These are phyloP conservation scores for Catocala sponsa DNA, from an alignment of 2,888 invertebrate species.

Conservation along the genomic window DNA sequence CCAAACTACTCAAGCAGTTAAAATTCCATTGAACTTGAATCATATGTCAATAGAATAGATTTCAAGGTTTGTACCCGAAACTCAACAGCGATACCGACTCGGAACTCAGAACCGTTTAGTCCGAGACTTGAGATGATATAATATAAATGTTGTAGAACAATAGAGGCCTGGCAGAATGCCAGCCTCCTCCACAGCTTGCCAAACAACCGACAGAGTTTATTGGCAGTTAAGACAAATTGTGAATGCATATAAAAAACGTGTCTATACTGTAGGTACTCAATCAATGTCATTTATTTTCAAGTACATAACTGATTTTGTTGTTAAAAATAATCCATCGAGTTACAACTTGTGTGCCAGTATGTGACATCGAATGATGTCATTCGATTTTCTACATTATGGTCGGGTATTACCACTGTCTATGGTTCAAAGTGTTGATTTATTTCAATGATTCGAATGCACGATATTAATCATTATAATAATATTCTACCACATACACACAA, in stretches of 20 bases:
- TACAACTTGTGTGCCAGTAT: neutral
- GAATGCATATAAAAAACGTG: constrained; percentile 27
- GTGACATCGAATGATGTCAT: neutral
- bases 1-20: no score
- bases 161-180: constrained; percentile 51
- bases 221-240: constrained; percentile 52
- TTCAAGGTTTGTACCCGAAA: no score
- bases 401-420: no score
- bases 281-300: constrained; percentile 49
- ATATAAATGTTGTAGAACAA: constrained; percentile 31
- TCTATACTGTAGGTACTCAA: constrained; percentile 29
- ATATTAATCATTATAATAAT: no score
- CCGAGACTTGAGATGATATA: neutral
- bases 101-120: no score
- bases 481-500: no score
- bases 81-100: no score
- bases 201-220: constrained; percentile 57
- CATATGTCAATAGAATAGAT: no score
- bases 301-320: constrained; percentile 20
- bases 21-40: no score
- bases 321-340: constrained; percentile 22
- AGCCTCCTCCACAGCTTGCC: constrained; percentile 49
- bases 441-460: no score
- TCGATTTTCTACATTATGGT: neutral
- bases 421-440: no score